phyloP scores from a whole-genome alignment of 2,797 vertebrate genomes.

The Phaenicophaeus curvirostris region DNA sequence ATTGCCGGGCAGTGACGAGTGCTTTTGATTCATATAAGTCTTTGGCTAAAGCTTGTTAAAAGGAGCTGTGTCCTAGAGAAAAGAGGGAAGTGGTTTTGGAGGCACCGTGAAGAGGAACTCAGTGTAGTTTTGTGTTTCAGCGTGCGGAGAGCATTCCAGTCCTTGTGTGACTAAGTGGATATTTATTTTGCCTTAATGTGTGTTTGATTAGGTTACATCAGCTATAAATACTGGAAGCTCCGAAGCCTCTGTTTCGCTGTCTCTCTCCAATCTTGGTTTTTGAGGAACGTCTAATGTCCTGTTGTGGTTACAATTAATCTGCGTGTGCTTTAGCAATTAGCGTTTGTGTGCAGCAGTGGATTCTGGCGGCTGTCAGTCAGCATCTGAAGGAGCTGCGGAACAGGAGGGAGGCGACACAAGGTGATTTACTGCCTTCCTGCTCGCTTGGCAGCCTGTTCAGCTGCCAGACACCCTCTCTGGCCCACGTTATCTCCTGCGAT shows the following conservation, averaged over 20 bases:
- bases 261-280: constrained; percentile 59
- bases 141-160: not conserved
- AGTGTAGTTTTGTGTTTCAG: not conserved
- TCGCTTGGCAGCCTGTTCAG: not conserved
- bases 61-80: not conserved
- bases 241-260: not conserved
- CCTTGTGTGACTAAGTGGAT: constrained; percentile 39
- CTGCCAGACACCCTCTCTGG: not conserved
- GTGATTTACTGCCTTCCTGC: not conserved
- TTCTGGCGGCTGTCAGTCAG: constrained; percentile 45
- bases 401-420: not conserved
- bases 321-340: constrained; percentile 54
- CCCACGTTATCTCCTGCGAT: not conserved
- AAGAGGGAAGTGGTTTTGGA: constrained; percentile 33
- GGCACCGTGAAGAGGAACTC: not conserved
- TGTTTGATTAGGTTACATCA: constrained; percentile 58
- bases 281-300: constrained; percentile 46
- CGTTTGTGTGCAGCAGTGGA: not conserved
- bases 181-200: constrained; percentile 62
- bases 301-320: constrained; percentile 61
- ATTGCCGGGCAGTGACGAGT: constrained; percentile 26
- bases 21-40: constrained; percentile 4
- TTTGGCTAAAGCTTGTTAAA: not conserved
- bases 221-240: constrained; percentile 46
- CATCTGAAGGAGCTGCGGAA: not conserved